phyloP scores from a whole-genome alignment of 2,888 invertebrate genomes.

The Bruchidius siliquastri region DNA sequence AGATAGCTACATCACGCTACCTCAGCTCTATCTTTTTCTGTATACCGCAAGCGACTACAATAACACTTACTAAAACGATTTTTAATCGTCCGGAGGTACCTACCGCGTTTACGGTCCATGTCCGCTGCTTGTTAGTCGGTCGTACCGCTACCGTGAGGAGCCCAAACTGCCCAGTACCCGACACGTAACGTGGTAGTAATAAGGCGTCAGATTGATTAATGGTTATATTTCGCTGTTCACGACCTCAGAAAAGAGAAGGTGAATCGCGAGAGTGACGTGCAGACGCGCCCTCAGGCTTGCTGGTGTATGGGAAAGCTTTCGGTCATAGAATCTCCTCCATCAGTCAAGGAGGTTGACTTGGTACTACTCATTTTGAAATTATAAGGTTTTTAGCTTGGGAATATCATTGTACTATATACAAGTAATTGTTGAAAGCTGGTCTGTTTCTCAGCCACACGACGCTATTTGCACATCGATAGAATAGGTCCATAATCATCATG shows the following conservation, averaged over 20 bases:
- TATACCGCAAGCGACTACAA: slow-evolving; percentile 1
- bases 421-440: too few species aligned
- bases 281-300: neutral
- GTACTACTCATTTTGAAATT: too few species aligned
- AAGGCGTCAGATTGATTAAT: slow-evolving; percentile 44
- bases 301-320: too few species aligned
- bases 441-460: too few species aligned
- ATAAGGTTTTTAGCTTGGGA: too few species aligned
- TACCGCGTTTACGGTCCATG: slow-evolving; percentile 29
- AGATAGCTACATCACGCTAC: neutral
- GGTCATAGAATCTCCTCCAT: too few species aligned
- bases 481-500: too few species aligned
- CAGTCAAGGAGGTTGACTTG: too few species aligned
- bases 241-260: neutral
- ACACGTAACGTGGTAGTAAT: slow-evolving; percentile 44
- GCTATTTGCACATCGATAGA: too few species aligned
- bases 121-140: slow-evolving; percentile 34
- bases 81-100: slow-evolving; percentile 34
- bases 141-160: slow-evolving; percentile 12
- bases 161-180: neutral
- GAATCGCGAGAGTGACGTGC: neutral
- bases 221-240: slow-evolving; percentile 35
- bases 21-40: neutral
- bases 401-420: too few species aligned
- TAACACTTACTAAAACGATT: slow-evolving; percentile 31